Evolutionary conservation across 1,140 invertebrate species (phyloP), one percentile per base, ranked within the genome.

Genomic region (Panonychus citri): DNA sequence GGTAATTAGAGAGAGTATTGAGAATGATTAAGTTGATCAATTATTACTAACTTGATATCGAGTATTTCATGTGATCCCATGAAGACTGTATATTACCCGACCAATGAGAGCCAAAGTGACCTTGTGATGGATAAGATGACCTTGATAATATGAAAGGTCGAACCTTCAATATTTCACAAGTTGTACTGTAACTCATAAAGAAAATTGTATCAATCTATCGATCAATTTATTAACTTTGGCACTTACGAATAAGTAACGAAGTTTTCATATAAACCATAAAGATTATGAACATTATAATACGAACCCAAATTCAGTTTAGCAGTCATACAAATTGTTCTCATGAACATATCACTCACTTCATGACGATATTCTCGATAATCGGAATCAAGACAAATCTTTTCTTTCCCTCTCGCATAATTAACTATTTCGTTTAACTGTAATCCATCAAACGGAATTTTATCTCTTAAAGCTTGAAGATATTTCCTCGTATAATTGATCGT

Each of bases 41-140:
- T 10, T 3, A 3, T 8, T 68, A 56, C 51, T 65, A 61, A 75
- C 70, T 61, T 65, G 71, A 59, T 67, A 77, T 69, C 8, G 73
- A 69, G 30, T 62, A 65, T 43, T 64, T 61, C 53, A 77, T 59
- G 59, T 75, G 67, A 7, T 63, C 59, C 74, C 74, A 77, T 27
- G 24, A 12, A 28, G 49, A 51, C 7, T 15, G 24, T 7, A 51
- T 30, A 27, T 51, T 25, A n/a, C 89, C 89, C 58, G 82, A 81
- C 90, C 90, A 95, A 70, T 91, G 85, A 15, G 83, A 85, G n/a
- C 79, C 77, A 68, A 78, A 87, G 56, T 74, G 71, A 21, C 88
- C 88, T 59, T 78, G 75, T 5, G 85, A 82, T 42, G 81, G 70
- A 71, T 81, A 91, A 1, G 82, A 81, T 1, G 86, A 81, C 49